These are phyloP conservation scores for Actias luna DNA, from an alignment of 2,888 invertebrate species.

Conservation along the genomic window DNA sequence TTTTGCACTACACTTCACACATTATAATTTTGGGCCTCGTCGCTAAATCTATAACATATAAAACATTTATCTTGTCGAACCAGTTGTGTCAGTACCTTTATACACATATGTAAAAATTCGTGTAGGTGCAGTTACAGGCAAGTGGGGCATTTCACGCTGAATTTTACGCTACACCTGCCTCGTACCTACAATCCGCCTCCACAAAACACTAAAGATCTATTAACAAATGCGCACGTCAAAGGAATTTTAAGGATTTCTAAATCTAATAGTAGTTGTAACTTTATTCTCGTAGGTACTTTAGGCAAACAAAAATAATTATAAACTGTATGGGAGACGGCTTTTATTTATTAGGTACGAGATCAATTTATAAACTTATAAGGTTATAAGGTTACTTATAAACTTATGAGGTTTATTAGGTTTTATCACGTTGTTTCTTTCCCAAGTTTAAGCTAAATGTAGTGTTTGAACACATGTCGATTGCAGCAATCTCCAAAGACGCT, in stretches of 20 bases:
- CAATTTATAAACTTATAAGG: too few species aligned
- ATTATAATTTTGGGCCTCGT: too few species aligned
- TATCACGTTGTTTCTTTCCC: too few species aligned
- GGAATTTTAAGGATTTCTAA: constrained; percentile 33
- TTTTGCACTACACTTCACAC: too few species aligned
- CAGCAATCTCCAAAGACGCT: too few species aligned
- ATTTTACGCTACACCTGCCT: constrained; percentile 42
- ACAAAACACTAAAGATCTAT: constrained; percentile 35
- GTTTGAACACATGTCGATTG: too few species aligned
- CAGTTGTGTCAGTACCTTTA: constrained; percentile 6
- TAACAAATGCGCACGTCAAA: constrained; percentile 29
- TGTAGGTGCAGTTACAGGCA: constrained; percentile 21
- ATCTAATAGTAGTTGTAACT: background rate
- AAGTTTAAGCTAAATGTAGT: too few species aligned
- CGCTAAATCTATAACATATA: too few species aligned
- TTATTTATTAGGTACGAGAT: too few species aligned
- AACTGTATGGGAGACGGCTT: background rate
- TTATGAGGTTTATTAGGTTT: too few species aligned
- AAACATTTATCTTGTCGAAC: background rate
- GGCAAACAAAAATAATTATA: background rate
- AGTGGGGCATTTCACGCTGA: constrained; percentile 28
- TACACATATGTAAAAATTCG: constrained; percentile 9
- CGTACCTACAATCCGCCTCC: constrained; percentile 35
- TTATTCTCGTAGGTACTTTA: background rate
- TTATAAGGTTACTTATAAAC: too few species aligned